Evolutionary conservation across 2,113 vertebrate genomes (phyloP).

Genomic region (Entomyzon cyanotis): DNA sequence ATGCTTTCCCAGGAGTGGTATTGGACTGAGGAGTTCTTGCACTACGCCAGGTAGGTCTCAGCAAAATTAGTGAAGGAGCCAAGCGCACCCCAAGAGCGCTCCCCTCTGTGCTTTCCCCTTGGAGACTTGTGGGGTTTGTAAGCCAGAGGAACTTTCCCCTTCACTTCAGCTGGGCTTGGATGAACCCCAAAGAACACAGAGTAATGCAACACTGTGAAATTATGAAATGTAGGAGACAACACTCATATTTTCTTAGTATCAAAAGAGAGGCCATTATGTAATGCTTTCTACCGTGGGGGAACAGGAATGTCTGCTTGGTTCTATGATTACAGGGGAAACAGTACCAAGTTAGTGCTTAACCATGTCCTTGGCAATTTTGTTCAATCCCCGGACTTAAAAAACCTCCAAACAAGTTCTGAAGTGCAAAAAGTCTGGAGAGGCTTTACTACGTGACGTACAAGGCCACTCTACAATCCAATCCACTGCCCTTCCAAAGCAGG

Average conservation of each 20-base stretch:
- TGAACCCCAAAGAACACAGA: not conserved
- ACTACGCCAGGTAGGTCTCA: fast-evolving
- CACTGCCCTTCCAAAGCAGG: not conserved
- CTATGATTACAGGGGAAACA: not conserved
- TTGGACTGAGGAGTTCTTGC: not conserved
- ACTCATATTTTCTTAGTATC: not conserved
- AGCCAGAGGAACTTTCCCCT: not conserved
- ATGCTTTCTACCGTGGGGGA: not conserved
- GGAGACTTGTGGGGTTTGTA: not conserved
- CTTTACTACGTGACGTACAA: not conserved
- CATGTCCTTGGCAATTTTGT: not conserved
- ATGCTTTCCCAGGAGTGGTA: not conserved
- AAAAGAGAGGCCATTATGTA: not conserved
- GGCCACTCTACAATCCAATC: not conserved
- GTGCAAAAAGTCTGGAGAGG: not conserved
- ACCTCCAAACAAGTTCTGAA: not conserved
- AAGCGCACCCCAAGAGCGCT: fast-evolving
- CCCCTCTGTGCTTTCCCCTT: fast-evolving
- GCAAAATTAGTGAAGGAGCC: not conserved
- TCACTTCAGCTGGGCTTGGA: not conserved
- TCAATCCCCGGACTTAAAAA: not conserved
- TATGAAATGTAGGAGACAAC: not conserved
- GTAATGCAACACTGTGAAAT: not conserved
- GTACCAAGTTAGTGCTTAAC: not conserved
- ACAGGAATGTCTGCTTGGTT: not conserved